Base-by-base conservation (phyloP, 1,140 invertebrate genomes). In the Lepidurus apus region DNA sequence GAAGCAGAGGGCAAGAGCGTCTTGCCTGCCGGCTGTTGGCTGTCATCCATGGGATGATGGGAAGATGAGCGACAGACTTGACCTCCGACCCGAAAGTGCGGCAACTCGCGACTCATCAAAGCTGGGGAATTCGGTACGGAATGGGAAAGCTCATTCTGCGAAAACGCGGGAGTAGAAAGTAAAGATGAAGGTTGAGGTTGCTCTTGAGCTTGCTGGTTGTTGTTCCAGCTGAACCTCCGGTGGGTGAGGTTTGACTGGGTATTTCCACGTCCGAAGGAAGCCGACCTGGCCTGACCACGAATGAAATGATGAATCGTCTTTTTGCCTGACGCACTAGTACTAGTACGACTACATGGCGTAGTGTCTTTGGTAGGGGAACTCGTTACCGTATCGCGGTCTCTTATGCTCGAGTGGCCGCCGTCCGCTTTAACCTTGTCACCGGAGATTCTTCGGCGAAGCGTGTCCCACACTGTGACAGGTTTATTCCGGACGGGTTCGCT, bases 41-140 rank as follows among this genome's bases (percentile, higher is more conserved):
- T 87, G 85, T 82, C 87, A 87, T 82, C 91, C 89, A 78, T 91
- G 17, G 17, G 53, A 65, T 65, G n/a, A 7, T 65, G 9, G 21
- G 53, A 65, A 5, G 53, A 21, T 21, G 53, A 65, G 53, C 53
- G 53, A 17, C 53, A 65, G 17, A 65, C 53, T 21, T 65, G 53
- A 65, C 53, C 53, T 65, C 53, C 53, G 53, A 65, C 53, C 13
- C 53, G 53, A 65, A 65, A 65, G 6, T 65, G 53, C 13, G 13
- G 53, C 53, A 65, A 65, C 53, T 65, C 53, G 13, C 53, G 53
- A 17, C 21, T 65, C 53, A 65, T 65, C 53, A 65, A 65, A 65
- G 53, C 53, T 21, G 53, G 53, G 13, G 53, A 65, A 17, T 65
- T 65, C 7, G 53, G 53, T 21, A 65, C 53, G 8, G 53, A 65